These are phyloP conservation scores for Cepaea hortensis DNA, from an alignment of 2,888 invertebrate species.

Conservation along the genomic window DNA sequence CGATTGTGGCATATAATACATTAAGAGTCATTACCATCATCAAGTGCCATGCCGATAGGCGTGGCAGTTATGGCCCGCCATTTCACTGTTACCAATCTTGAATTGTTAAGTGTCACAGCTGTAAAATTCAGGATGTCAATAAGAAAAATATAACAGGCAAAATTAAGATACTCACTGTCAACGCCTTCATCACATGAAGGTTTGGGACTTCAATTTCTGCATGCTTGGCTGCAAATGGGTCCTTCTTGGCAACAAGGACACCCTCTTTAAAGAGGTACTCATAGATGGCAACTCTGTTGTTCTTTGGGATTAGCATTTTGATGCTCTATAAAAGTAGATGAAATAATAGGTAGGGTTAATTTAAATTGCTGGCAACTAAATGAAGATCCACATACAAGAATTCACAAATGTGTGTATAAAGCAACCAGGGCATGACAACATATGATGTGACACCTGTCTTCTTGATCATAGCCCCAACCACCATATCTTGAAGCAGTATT, in stretches of 20 bases:
- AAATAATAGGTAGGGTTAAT: background rate
- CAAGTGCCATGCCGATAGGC: too few relatives aligned
- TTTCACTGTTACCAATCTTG: too few relatives aligned
- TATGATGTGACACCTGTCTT: too few relatives aligned
- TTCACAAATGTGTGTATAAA: too few relatives aligned
- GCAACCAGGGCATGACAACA: too few relatives aligned
- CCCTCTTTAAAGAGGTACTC: slow-evolving; percentile 99
- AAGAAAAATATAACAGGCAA: background rate
- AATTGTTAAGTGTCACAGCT: too few relatives aligned
- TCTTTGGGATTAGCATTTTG: slow-evolving; percentile 99
- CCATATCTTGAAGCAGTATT: too few relatives aligned
- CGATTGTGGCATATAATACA: too few relatives aligned
- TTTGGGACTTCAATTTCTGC: slow-evolving; percentile 97
- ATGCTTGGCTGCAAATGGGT: slow-evolving; percentile 97
- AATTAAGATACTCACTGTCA: slow-evolving; percentile 82
- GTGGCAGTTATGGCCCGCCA: too few relatives aligned
- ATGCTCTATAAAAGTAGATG: slow-evolving; percentile 17
- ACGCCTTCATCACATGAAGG: slow-evolving; percentile 97
- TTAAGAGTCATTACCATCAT: too few relatives aligned
- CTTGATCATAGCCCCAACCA: too few relatives aligned
- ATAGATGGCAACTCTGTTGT: slow-evolving; percentile 95
- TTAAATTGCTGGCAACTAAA: background rate
- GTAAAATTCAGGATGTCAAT: too few relatives aligned
- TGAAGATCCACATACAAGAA: background rate
- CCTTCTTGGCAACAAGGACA: slow-evolving; percentile 99